Evolutionary conservation across 2,888 invertebrate species (phyloP).

Genomic region (Melanostoma mellinum): DNA sequence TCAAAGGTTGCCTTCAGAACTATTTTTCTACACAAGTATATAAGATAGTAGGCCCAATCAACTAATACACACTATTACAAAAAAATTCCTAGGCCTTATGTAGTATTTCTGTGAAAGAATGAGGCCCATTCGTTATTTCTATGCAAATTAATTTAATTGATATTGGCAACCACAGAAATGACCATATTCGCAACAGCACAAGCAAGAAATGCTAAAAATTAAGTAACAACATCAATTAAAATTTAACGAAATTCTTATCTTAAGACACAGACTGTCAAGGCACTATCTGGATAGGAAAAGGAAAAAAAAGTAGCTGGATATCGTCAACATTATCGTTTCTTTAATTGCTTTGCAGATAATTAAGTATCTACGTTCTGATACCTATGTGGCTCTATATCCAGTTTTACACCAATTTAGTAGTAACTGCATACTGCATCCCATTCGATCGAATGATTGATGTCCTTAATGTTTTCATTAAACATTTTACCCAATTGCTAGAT

Average conservation of each 20-base stretch:
- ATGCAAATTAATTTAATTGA: conserved; percentile 34
- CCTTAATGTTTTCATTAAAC: conserved; percentile 49
- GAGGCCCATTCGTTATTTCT: not conserved
- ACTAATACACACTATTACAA: too few relatives aligned
- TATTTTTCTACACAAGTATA: too few relatives aligned
- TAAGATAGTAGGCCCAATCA: too few relatives aligned
- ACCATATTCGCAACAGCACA: not conserved
- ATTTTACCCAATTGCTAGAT: conserved; percentile 44
- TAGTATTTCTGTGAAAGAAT: not conserved
- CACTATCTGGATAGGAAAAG: not conserved
- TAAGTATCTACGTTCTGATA: not conserved
- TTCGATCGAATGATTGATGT: conserved; percentile 35
- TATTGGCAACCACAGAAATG: not conserved
- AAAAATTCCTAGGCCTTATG: too few relatives aligned
- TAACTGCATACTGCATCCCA: conserved; percentile 15
- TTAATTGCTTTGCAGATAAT: conserved; percentile 27
- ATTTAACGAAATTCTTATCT: not conserved
- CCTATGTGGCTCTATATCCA: conserved; percentile 6
- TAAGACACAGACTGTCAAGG: conserved; percentile 10
- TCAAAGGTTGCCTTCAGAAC: too few relatives aligned
- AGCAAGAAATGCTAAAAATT: not conserved
- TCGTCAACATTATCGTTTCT: conserved; percentile 6
- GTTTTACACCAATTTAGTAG: conserved; percentile 3
- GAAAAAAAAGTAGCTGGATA: not conserved
- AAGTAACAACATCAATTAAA: not conserved